Conservation (phyloP, 2,113 vertebrate species). For the Osmerus mordax region DNA sequence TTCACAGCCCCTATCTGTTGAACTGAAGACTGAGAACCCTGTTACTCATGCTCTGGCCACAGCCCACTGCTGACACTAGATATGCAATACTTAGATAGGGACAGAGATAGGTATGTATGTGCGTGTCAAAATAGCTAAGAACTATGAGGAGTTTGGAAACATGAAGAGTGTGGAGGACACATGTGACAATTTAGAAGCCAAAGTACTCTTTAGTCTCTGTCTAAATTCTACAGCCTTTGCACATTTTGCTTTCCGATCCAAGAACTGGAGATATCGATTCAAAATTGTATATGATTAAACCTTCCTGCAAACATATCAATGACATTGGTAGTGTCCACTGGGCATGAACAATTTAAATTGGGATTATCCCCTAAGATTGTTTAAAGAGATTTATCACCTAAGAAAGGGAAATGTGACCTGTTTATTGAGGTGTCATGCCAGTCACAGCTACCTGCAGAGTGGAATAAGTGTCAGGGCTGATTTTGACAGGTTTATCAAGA, state of each 20-base stretch:
- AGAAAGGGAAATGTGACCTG: too few relatives aligned
- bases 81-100: constrained; percentile 59
- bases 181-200: background rate
- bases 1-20: constrained; percentile 57
- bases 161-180: constrained; percentile 13
- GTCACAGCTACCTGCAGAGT: constrained; percentile 39
- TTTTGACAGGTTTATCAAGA: constrained; percentile 57
- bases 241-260: background rate
- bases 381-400: too few relatives aligned
- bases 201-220: background rate
- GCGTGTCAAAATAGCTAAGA: constrained; percentile 39
- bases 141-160: constrained; percentile 34
- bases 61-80: constrained; percentile 64
- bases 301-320: constrained; percentile 28
- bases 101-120: constrained; percentile 53
- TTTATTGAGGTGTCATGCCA: constrained; percentile 9
- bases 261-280: background rate
- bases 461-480: constrained; percentile 9
- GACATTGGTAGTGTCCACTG: constrained; percentile 18
- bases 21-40: constrained; percentile 61
- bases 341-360: constrained; percentile 27
- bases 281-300: background rate
- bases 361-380: background rate
- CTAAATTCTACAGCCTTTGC: background rate
- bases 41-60: constrained; percentile 63